Evolutionary conservation across 2,113 vertebrate species (phyloP), one percentile per base, ranked within the genome.

Genomic region (Todiramphus chloris): DNA sequence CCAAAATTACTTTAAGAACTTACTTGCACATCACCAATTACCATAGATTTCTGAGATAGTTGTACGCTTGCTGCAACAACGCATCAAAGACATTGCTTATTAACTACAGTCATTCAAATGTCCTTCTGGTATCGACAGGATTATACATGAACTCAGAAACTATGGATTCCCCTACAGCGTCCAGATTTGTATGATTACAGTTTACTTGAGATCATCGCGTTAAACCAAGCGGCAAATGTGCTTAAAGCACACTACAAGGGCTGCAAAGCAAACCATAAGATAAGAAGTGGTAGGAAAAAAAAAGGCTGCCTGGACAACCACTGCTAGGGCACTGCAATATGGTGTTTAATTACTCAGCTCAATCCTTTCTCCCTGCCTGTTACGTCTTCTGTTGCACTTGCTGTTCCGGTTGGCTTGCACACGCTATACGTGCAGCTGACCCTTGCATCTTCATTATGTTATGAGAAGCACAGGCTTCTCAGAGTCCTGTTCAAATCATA

Each of bases 31-130:
- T 60, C 53, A 58, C 23, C 50, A 28, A 44, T 39, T 20, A 56
- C 5, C 21, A 37, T 0, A 19, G 16, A n/a, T 18, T 53, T 51
- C 5, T 13, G 21, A 79, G 50, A 53, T 2, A 48, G 5, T 1
- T 37, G 20, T 19, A 37, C 10, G 25, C 11, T 62, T 53, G 31
- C 55, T 69, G 50, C 39, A 55, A 33, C 20, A 37, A 69, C 33
- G 3, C 5, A 58, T 9, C 63, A 43, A 58, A 51, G 4, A 41
- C 13, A 25, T 1, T 46, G 10, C 8, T 35, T 72, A 60, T 14
- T 31, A 58, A 60, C 25, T 9, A 13, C 0, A 74, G n/a, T 15
- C 16, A 43, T 17, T 50, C 43, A 44, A 25, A 48, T 21, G 15
- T 50, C 10, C 50, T 39, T 50, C 68, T 27, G 35, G 25, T 16